Base-by-base conservation (phyloP, 2,888 invertebrate genomes). In the Ariolimax columbianus region DNA sequence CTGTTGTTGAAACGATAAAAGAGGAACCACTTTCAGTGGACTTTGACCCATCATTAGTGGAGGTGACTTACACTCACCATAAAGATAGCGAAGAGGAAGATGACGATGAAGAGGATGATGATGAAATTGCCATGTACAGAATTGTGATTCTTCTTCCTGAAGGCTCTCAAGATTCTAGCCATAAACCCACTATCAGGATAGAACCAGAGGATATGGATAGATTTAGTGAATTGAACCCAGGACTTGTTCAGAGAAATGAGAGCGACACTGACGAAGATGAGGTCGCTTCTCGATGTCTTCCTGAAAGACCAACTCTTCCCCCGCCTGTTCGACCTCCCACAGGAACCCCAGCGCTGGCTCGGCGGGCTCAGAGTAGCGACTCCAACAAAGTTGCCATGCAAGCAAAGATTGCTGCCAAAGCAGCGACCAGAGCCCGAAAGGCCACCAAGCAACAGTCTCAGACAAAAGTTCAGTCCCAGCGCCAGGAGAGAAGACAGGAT, bases 401-500 rank as follows among this genome's bases (percentile, higher is more conserved):
- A 84, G 92, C 91, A 11, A 89, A 90, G 66, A 84, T 92, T 40
- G 92, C 91, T 11, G 89, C 90, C 66, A 89, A 91, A 59, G 91
- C 91, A 40, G 91, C 91, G 17, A 89, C 90, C 66, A 90, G 91
- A 86, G 91, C 90, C 79, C 90, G 90, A 86, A 72, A 70, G 36
- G 84, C 84, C 36, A 47, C 43, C 36, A 36, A 59, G 38, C 84
- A 84, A 36, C 92, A 92, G 78, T 91, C 91, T 7, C 90, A 91
- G 94, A 97, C 97, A 95, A 98, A 98, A 94, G 55, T 84, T 51
- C 86, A 86, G 55, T 87, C 83, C n/a, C 73, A 84, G 19, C 97
- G 97, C 0, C 97, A 97, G 92, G 98, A 99, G 94, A 97, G 98
- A 93, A 97, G 98, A 89, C 98, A 98, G 91, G 99, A 99, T 92